Evolutionary conservation across 2,888 invertebrate species (phyloP), one percentile per base, ranked within the genome.

Genomic region (Hyalella azteca): DNA sequence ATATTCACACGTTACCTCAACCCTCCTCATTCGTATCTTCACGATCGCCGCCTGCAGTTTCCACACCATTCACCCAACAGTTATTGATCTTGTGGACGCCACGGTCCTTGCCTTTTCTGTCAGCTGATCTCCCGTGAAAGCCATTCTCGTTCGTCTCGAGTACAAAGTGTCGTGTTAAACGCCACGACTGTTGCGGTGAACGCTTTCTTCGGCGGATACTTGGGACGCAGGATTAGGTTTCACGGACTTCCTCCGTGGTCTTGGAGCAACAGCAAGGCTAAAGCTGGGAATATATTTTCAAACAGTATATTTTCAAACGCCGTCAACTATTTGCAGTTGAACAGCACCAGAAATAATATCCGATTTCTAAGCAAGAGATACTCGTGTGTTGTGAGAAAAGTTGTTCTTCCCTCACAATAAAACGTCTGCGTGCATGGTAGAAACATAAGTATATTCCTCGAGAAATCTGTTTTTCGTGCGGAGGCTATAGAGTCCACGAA

Each of bases 51-150:
- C 66, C 32, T n/a, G n/a, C n/a, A n/a, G 36, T 66, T 66, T 66
- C 66, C 66, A 66, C 66, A 66, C 66, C 66, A 66, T 66, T 66
- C 66, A 66, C 66, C 29, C 66, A 36, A 36, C 66, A 66, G 66
- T 66, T 66, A 66, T 66, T 66, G 66, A 66, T 66, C 66, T 36
- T 19, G 45, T 9, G 11, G 45, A 45, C 45, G n/a, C n/a, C 54
- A 54, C 54, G 29, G 26, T 29, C 36, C 66, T 36, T 66, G 22
- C 36, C 66, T 29, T 66, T 66, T 66, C 66, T 66, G 66, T 36
- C 19, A 66, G 66, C 19, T 29, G 13, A 66, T 66, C 66, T 66
- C 36, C 66, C 66, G 19, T 66, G 66, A 66, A 66, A 22, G 15
- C 3, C 36, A 29, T 9, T 66, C 3, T 32, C 19, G 29, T 29